Percentiles rank a stretch among this genome's conserved stretches.
These are phyloP conservation scores for Austrofundulus limnaeus DNA, from an alignment of 2,113 vertebrate genomes.

Conservation along the genomic window DNA sequence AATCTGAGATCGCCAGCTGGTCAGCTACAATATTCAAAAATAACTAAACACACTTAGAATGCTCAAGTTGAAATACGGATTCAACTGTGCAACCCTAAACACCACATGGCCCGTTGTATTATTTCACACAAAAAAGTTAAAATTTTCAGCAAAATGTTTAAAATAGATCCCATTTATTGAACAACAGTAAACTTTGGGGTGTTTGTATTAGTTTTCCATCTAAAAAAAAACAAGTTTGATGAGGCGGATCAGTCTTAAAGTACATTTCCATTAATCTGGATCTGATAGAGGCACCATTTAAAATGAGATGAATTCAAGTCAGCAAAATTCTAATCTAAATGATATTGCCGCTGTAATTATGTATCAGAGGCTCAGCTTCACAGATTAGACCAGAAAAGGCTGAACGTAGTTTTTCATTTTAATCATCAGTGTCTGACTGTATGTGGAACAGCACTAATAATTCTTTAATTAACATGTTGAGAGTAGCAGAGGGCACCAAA, in stretches of 20 bases:
- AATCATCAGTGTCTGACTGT: constrained; percentile 66
- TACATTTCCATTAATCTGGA: constrained; percentile 5
- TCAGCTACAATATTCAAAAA: constrained; percentile 11
- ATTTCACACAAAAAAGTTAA: neutral
- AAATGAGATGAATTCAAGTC: constrained; percentile 49
- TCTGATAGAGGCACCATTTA: constrained; percentile 24
- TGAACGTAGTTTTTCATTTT: constrained; percentile 64
- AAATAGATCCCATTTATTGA: neutral
- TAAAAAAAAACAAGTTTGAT: neutral
- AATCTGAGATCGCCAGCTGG: constrained; percentile 7
- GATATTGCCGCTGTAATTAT: constrained; percentile 69
- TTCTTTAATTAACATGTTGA: constrained; percentile 79
- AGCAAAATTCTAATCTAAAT: constrained; percentile 59
- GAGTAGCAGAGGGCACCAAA: constrained; percentile 56
- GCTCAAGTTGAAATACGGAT: constrained; percentile 12
- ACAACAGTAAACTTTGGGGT: neutral
- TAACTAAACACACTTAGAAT: constrained; percentile 21
- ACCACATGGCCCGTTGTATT: no score
- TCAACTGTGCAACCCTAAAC: no score
- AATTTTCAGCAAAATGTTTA: no score
- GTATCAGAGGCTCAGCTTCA: constrained; percentile 52
- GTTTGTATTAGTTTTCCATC: neutral
- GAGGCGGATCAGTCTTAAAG: neutral
- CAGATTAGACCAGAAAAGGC: constrained; percentile 64
- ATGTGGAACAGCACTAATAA: constrained; percentile 73